phyloP scores from a whole-genome alignment of 2,797 vertebrate genomes.

The Phalanger gymnotis region DNA sequence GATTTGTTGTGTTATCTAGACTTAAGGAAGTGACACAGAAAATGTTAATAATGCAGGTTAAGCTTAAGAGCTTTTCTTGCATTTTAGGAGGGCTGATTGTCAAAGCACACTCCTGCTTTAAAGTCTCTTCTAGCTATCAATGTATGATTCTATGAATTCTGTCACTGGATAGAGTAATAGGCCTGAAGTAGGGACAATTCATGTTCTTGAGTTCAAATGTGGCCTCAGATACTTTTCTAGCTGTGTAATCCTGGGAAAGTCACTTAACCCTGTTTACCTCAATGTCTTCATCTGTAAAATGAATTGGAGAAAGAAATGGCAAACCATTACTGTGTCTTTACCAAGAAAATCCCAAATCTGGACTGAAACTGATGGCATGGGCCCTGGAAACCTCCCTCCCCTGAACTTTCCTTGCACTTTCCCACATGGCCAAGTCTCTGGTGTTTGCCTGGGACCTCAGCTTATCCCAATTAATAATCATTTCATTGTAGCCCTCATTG shows the following conservation, averaged over 20 bases:
- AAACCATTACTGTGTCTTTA: neutral
- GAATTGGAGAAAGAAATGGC: neutral
- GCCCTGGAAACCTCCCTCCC: too few species aligned
- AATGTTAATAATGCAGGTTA: neutral
- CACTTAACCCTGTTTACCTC: neutral
- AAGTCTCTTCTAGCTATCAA: neutral
- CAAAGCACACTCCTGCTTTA: neutral
- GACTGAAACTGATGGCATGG: neutral
- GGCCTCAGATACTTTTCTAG: neutral
- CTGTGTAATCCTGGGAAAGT: neutral
- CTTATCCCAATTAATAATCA: too few species aligned
- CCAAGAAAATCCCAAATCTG: neutral
- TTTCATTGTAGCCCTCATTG: too few species aligned
- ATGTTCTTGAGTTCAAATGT: neutral
- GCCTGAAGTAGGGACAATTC: neutral
- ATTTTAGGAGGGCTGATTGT: neutral
- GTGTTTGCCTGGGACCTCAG: too few species aligned
- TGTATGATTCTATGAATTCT: neutral
- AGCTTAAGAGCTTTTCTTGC: neutral
- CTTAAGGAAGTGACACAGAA: neutral
- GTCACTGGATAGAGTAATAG: neutral
- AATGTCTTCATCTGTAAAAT: slow-evolving; percentile 4
- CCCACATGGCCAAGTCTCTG: too few species aligned
- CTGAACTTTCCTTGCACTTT: too few species aligned
- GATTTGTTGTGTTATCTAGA: neutral